Evolutionary conservation across 1,140 invertebrate genomes (phyloP), one percentile per base, ranked within the genome.

Genomic region (Dreissena rostriformis): DNA sequence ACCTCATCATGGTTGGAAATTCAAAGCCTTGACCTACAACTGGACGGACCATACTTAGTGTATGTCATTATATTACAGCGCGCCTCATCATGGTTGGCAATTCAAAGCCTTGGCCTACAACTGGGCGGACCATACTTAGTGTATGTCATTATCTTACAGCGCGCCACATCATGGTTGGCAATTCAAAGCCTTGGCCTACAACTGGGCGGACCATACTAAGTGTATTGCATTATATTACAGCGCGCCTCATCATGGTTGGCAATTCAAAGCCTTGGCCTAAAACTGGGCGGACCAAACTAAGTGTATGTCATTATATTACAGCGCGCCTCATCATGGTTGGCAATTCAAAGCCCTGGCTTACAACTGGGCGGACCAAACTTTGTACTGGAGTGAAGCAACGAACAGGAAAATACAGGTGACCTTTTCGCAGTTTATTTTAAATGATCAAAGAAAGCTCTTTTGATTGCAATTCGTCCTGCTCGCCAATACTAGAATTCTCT

Each of bases 371-470:
- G 81, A 71, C 1, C 85, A 91, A 53, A 87, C 78, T 0, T 63
- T 92, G 7, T 90, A 85, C 71, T 92, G 91, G 91, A 91, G 89
- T 51, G 91, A 92, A 73, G 75, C 84, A 14, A 89, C 87, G 24
- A 89, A 91, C 72, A 90, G 90, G 28, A 86, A 87, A 68, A 90
- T 92, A 39, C 86, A 87, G 67, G 85, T 75, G 65, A 39, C 8
- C 39, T 39, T 39, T 39, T 39, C 8, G 39, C 39, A 39, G 39
- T 39, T 39, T 39, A 39, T 39, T 39, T 39, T 39, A 39, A 39
- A 39, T 39, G 39, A 2, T 39, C 39, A 39, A 39, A 39, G 39
- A 5, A 39, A 39, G 8, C 39, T 39, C 8, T 2, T 5, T 8
- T 39, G 2, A 5, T 8, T 39, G 39, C 39, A 2, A 39, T 39